Conservation (phyloP, 2,888 invertebrate genomes). For the Hypselothyrea guttata region DNA sequence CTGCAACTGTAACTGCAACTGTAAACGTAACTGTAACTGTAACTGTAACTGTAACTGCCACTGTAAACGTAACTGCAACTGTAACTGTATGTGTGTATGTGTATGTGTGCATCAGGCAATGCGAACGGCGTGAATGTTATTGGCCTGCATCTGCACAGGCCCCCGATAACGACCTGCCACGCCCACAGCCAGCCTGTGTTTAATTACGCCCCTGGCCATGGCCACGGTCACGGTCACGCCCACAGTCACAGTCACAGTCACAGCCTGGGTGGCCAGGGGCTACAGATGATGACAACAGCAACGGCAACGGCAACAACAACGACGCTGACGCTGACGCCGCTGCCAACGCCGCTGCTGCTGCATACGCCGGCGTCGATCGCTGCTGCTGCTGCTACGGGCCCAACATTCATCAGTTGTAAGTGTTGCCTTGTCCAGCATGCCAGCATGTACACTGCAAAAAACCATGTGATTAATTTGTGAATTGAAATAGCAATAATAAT, state of each 20-base stretch:
- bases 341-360: constrained; percentile 28
- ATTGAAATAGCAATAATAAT: too few relatives aligned
- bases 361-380: too few relatives aligned
- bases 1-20: constrained; percentile 26
- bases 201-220: constrained; percentile 53
- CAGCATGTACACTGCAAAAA: background rate
- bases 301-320: constrained; percentile 5
- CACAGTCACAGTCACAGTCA: constrained; percentile 18
- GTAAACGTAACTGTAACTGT: constrained; percentile 28
- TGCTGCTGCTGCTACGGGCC: constrained; percentile 33
- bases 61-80: constrained; percentile 29
- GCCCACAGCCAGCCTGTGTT: constrained; percentile 39
- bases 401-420: constrained; percentile 80
- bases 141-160: constrained; percentile 84
- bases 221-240: constrained; percentile 31
- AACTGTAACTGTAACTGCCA: constrained; percentile 18
- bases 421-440: constrained; percentile 53
- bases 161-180: constrained; percentile 67
- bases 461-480: constrained; percentile 3
- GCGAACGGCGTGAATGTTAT: constrained; percentile 90
- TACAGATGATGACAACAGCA: constrained; percentile 15
- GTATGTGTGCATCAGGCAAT: constrained; percentile 83
- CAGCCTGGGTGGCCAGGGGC: constrained; percentile 10
- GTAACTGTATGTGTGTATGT: constrained; percentile 39
- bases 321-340: constrained; percentile 18